Evolutionary conservation across 2,797 vertebrate genomes (phyloP), one percentile per base, ranked within the genome.

Genomic region (Morus bassanus): DNA sequence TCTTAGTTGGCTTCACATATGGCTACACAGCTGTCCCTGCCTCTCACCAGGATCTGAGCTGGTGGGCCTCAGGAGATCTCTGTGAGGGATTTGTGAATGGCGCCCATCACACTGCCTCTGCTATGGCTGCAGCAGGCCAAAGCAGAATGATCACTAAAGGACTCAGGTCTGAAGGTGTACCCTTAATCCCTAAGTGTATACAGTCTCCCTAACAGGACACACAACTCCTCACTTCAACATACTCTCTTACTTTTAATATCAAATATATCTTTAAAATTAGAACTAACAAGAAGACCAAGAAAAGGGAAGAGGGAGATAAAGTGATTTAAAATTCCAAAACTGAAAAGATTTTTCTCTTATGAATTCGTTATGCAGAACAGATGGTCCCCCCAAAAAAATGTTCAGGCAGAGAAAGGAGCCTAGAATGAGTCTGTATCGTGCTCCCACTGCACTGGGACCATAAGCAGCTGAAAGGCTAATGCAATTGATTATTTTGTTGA

Each of bases 361-460:
- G 69, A 94, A 94, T 97, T 95, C 96, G 73, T 67, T 79, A 86
- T 84, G 69, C 92, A 92, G 81, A 98, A 96, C 96, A 97, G 95
- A 96, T 94, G 93, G 95, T 60, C 46, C n/a, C 60, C 8, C 63
- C 33, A 93, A 92, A 93, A 93, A 93, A 77, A 70, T 18, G 50
- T 67, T 94, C 39, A 92, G 48, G 74, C 85, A 97, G 79, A 84
- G 23, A 86, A 80, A 92, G 78, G 70, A 95, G 67, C 45, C 77
- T 93, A 67, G 54, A 84, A 77, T 70, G 78, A 93, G 48, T 85
- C 18, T 89, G 31, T 61, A 46, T 89, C 67, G 67, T 91, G 82
- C 75, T 96, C 61, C 45, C 57, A 91, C 28, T 82, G 86, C 91
- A 91, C 7, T 1, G 0, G 65, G 68, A 68, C 75, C 18, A 19